Percentiles rank a stretch among this genome's conserved stretches.
Evolutionary conservation across 2,797 vertebrate species (phyloP).

Genomic region (Poecilia picta): DNA sequence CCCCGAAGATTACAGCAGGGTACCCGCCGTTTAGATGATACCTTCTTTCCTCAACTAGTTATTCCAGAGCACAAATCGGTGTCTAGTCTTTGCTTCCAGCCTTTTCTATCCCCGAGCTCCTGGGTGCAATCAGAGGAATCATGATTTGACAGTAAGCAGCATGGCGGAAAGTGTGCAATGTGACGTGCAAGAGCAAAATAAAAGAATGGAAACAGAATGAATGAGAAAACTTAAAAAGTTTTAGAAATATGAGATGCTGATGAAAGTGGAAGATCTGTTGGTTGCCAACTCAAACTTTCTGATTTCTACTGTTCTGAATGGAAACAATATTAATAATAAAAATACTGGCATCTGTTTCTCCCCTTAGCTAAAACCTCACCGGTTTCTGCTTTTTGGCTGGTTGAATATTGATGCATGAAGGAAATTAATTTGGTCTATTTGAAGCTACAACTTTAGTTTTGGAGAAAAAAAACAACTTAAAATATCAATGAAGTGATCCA

Average conservation of each 20-base stretch:
- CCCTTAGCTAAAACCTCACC: slow-evolving; percentile 20
- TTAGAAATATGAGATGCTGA: slow-evolving; percentile 31
- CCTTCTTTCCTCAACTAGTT: slow-evolving; percentile 20
- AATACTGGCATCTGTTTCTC: slow-evolving; percentile 40
- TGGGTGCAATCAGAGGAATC: slow-evolving; percentile 54
- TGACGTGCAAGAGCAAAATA: slow-evolving; percentile 7
- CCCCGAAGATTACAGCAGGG: neutral
- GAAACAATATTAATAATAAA: slow-evolving; percentile 58
- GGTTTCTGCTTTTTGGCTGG: slow-evolving; percentile 30
- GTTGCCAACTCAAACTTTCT: slow-evolving; percentile 27
- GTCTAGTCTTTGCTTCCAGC: slow-evolving; percentile 26
- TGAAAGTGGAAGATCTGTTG: slow-evolving; percentile 29
- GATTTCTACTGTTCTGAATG: slow-evolving; percentile 40
- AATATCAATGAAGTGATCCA: slow-evolving; percentile 12
- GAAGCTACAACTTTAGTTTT: slow-evolving; percentile 25
- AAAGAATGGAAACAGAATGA: slow-evolving; percentile 23
- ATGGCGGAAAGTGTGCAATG: slow-evolving; percentile 34
- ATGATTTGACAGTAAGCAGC: slow-evolving; percentile 38
- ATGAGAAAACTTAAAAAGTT: slow-evolving; percentile 33
- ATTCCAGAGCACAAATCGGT: slow-evolving; percentile 44
- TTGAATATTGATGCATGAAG: slow-evolving; percentile 52
- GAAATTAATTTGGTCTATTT: slow-evolving; percentile 32
- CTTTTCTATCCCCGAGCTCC: slow-evolving; percentile 29
- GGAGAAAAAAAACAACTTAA: neutral
- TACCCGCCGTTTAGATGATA: slow-evolving; percentile 1